phyloP scores from a whole-genome alignment of 2,888 invertebrate species.

The Mythimna albipuncta region DNA sequence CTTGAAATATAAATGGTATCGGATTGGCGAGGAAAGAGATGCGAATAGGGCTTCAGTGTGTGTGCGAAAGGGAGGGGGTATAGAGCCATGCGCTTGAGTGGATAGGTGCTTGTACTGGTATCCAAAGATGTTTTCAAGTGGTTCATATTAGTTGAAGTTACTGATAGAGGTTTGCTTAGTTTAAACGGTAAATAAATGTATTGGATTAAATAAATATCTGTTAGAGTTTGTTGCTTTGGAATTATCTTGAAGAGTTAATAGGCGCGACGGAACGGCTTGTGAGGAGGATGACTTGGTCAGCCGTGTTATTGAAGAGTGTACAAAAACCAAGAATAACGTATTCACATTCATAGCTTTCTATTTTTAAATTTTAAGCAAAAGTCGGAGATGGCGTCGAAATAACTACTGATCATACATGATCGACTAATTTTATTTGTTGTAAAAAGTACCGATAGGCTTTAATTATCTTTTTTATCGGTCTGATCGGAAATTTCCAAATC shows the following conservation, averaged over 20 bases:
- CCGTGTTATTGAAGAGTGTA: conserved; percentile 14
- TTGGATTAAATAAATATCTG: conserved; percentile 44
- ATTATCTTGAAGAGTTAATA: conserved; percentile 33
- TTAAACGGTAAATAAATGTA: conserved; percentile 41
- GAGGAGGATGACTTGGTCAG: not conserved
- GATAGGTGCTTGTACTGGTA: conserved; percentile 56
- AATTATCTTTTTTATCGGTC: too few species aligned
- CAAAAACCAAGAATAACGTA: conserved; percentile 4
- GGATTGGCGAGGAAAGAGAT: conserved; percentile 74
- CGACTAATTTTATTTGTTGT: too few species aligned
- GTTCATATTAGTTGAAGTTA: conserved; percentile 55
- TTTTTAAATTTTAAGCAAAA: too few species aligned
- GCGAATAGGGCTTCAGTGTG: conserved; percentile 58
- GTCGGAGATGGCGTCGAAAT: too few species aligned
- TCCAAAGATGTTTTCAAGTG: conserved; percentile 58
- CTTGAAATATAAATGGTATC: conserved; percentile 89
- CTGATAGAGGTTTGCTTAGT: conserved; percentile 37
- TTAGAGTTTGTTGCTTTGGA: conserved; percentile 21
- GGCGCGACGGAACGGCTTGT: not conserved
- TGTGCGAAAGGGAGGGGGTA: conserved; percentile 48
- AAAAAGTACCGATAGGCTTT: too few species aligned
- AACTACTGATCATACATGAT: too few species aligned
- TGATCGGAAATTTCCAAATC: too few species aligned
- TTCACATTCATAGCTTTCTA: not conserved
- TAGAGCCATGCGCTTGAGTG: conserved; percentile 66